Percentiles rank a stretch among this genome's conserved stretches.
Conservation (phyloP, 2,797 vertebrate species). For the Uromys caudimaculatus region DNA sequence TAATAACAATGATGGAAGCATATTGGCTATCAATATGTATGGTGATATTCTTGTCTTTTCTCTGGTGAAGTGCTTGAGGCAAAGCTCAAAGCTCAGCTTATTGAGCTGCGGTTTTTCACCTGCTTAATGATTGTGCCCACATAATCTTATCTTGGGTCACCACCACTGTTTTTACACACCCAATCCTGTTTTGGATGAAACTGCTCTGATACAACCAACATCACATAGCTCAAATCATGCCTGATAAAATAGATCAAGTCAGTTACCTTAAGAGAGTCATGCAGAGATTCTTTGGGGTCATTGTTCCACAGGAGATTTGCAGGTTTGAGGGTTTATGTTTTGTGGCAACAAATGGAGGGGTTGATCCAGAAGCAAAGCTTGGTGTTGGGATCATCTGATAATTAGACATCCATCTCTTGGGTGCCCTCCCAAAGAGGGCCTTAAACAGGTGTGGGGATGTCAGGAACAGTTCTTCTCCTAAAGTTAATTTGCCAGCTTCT, state of each 20-base stretch:
- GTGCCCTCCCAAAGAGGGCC: background rate
- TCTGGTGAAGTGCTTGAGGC: no score
- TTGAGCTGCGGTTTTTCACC: background rate
- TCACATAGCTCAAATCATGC: background rate
- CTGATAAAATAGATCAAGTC: background rate
- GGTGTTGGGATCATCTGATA: background rate
- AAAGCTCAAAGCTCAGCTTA: background rate
- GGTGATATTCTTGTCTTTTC: no score
- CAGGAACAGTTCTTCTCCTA: background rate
- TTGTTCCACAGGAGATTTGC: background rate
- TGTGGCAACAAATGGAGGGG: background rate
- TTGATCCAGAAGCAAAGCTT: background rate
- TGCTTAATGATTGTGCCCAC: background rate
- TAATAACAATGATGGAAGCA: no score
- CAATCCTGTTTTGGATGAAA: background rate
- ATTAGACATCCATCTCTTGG: background rate
- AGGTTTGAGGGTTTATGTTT: background rate
- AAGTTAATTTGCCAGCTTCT: background rate
- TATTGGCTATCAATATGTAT: no score
- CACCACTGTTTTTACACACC: background rate
- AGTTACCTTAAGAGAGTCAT: background rate
- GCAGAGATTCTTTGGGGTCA: background rate
- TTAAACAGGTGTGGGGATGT: background rate
- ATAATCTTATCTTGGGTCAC: background rate
- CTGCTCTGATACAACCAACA: background rate